Evolutionary conservation across 2,888 invertebrate species (phyloP).

Genomic region (Drosophila lacicola): DNA sequence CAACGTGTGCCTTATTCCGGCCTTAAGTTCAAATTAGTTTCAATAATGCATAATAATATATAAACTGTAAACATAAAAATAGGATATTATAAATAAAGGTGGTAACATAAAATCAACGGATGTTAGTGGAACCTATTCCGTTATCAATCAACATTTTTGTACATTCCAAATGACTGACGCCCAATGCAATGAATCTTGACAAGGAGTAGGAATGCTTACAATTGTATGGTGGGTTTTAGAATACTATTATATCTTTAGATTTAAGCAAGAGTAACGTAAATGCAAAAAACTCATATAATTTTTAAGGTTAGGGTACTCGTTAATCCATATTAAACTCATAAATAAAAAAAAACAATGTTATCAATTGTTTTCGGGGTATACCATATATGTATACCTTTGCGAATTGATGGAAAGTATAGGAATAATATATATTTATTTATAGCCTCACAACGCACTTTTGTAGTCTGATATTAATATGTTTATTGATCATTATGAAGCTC

Average conservation of each 20-base stretch:
- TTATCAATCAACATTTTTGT: neutral
- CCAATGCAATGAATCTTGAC: neutral
- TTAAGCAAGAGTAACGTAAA: too few species aligned
- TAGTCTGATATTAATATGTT: too few species aligned
- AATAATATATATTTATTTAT: too few species aligned
- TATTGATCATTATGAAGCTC: too few species aligned
- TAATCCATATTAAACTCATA: too few species aligned
- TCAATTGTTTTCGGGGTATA: too few species aligned
- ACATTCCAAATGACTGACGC: neutral
- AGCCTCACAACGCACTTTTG: too few species aligned
- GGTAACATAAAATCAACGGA: neutral
- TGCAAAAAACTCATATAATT: neutral
- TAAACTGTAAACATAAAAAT: conserved; percentile 1
- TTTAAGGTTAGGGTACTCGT: too few species aligned
- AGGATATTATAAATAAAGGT: neutral
- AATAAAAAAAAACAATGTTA: too few species aligned
- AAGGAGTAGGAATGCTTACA: conserved; percentile 15
- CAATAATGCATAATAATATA: conserved; percentile 43
- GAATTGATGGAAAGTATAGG: too few species aligned
- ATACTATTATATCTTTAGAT: too few species aligned
- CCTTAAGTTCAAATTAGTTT: conserved; percentile 80
- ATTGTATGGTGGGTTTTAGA: conserved; percentile 14
- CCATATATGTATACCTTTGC: too few species aligned
- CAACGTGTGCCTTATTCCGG: conserved; percentile 82
- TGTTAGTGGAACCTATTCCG: neutral